Percentiles rank a stretch among this genome's conserved stretches.
phyloP scores from a whole-genome alignment of 2,113 vertebrate genomes.

The Brevimyrus niger region DNA sequence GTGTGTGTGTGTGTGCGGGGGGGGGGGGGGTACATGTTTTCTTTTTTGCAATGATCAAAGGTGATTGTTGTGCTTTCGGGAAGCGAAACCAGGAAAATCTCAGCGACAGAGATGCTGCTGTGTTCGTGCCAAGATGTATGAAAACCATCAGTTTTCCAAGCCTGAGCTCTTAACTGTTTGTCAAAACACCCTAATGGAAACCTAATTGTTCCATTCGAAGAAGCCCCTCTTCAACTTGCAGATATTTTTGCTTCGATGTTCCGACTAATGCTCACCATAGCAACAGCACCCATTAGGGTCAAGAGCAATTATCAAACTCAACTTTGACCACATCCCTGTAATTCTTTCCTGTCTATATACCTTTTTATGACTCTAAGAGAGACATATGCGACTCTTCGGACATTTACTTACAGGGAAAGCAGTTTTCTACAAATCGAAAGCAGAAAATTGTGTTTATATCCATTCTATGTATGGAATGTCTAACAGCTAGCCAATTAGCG shows the following conservation, averaged over 20 bases:
- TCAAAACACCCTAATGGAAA: constrained; percentile 13
- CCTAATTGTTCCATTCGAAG: constrained; percentile 6
- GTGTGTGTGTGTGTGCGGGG: too few relatives aligned
- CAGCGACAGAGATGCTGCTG: background rate
- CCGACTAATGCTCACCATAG: constrained; percentile 8
- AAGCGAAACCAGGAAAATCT: background rate
- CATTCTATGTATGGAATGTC: background rate
- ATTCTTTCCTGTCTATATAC: background rate
- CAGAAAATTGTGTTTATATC: background rate
- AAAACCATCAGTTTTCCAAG: constrained; percentile 1
- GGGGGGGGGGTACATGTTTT: background rate
- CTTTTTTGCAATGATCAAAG: constrained; percentile 11
- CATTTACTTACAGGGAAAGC: background rate
- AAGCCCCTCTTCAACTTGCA: background rate
- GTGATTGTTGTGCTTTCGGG: constrained; percentile 3
- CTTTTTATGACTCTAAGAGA: background rate
- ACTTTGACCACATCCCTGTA: background rate
- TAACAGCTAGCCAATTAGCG: background rate
- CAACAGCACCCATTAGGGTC: background rate
- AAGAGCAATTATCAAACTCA: constrained; percentile 8
- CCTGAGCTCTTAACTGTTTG: constrained; percentile 11
- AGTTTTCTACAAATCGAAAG: background rate
- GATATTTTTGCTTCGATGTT: constrained; percentile 10
- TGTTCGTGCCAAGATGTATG: background rate
- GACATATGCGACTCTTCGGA: background rate